Percentiles rank a stretch among this genome's conserved stretches.
These are phyloP conservation scores for Burhinus oedicnemus DNA, from an alignment of 2,113 vertebrate genomes.

Conservation along the genomic window DNA sequence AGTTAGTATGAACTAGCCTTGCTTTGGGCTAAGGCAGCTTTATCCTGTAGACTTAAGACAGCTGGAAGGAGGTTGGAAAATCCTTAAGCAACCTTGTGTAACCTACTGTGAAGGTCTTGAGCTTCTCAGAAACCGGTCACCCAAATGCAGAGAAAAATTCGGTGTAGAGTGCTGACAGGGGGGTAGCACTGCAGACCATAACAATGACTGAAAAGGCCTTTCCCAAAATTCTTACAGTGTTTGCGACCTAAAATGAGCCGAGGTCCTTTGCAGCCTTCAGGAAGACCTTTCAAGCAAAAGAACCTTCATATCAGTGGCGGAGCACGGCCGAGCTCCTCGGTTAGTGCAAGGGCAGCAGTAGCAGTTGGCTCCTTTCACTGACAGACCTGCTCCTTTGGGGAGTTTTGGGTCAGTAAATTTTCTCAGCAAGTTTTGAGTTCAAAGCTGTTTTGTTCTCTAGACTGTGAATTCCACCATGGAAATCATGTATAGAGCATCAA, in stretches of 20 bases:
- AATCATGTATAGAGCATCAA: background rate
- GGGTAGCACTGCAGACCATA: background rate
- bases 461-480: background rate
- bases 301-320: background rate
- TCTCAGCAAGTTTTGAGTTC: background rate
- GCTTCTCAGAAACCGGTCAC: background rate
- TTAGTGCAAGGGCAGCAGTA: background rate
- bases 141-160: background rate
- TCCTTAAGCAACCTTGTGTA: constrained; percentile 7
- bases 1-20: background rate
- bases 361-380: background rate
- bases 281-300: background rate
- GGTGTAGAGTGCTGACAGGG: background rate
- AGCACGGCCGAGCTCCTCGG: background rate
- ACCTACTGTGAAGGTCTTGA: background rate
- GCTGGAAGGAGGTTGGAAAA: constrained; percentile 45
- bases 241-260: background rate
- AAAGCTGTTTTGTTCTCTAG: background rate
- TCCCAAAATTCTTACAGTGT: background rate
- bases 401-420: background rate
- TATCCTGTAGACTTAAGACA: background rate
- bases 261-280: background rate
- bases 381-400: background rate
- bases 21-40: constrained; percentile 25
- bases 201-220: background rate